A percentile compares a stretch with the other conserved stretches of the same genome.
Conservation (phyloP, 2,888 invertebrate genomes). For the Alviniconcha strummeri region DNA sequence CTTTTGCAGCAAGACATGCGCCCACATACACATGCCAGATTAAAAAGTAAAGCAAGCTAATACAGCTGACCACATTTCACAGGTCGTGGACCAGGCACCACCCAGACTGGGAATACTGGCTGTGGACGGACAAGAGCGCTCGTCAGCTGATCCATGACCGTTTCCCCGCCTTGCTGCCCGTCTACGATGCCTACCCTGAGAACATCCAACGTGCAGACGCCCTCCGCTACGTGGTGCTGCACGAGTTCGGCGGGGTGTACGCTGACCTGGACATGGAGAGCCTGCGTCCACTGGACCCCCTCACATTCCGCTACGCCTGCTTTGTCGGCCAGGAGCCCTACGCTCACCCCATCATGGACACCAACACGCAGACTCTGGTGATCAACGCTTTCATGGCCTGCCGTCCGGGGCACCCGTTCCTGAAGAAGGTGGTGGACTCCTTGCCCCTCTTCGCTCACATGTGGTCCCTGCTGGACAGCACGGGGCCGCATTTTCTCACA, state of each 20-base stretch:
- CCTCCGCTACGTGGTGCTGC: slow-evolving; percentile 66
- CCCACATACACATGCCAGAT: too few relatives aligned
- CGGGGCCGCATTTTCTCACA: slow-evolving; percentile 66
- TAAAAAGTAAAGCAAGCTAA: too few relatives aligned
- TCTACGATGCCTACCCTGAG: slow-evolving; percentile 62
- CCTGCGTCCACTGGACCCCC: slow-evolving; percentile 59
- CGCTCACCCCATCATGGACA: slow-evolving; percentile 63
- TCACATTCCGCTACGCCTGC: slow-evolving; percentile 58
- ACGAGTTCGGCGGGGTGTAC: slow-evolving; percentile 69
- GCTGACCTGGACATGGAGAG: slow-evolving; percentile 70
- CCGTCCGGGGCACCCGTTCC: slow-evolving; percentile 62
- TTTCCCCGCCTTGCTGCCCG: slow-evolving; percentile 58
- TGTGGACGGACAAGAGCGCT: slow-evolving; percentile 71
- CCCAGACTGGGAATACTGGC: slow-evolving; percentile 70
- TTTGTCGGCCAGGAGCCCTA: slow-evolving; percentile 66
- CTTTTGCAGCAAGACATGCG: too few relatives aligned
- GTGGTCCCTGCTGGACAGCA: slow-evolving; percentile 66
- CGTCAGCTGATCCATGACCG: slow-evolving; percentile 58
- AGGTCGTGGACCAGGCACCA: slow-evolving; percentile 62
- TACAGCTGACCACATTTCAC: neutral
- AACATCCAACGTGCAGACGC: slow-evolving; percentile 67
- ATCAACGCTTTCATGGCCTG: slow-evolving; percentile 67
- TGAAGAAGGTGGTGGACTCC: slow-evolving; percentile 59
- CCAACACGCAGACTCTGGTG: slow-evolving; percentile 61
- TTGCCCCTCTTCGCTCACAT: slow-evolving; percentile 58